Evolutionary conservation across 2,113 vertebrate species (phyloP).

Genomic region (Mesoclemmys tuberculata): DNA sequence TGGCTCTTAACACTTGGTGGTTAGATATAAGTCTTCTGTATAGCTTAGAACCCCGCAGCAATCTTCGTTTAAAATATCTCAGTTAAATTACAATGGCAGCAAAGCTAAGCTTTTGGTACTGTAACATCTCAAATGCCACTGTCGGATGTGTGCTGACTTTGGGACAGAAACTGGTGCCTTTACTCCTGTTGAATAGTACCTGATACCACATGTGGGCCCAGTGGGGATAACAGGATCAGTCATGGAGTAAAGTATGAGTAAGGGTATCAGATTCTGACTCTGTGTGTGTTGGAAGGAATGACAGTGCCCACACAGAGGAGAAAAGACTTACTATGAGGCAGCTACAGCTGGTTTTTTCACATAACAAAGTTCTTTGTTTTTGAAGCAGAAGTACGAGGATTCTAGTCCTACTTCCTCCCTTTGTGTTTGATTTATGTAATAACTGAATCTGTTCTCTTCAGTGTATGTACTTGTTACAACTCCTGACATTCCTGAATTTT

Average conservation of each 20-base stretch:
- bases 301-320: background rate
- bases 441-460: background rate
- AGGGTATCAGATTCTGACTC: background rate
- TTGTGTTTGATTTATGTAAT: background rate
- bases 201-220: background rate
- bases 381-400: background rate
- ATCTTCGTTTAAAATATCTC: background rate
- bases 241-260: background rate
- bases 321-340: slow-evolving; percentile 8
- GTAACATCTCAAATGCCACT: background rate
- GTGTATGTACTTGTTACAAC: background rate
- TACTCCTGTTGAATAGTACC: background rate
- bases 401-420: background rate
- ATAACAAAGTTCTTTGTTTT: background rate
- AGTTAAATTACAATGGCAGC: background rate
- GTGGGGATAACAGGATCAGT: background rate
- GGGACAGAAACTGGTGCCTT: background rate
- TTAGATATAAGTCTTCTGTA: background rate
- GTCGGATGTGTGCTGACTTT: background rate
- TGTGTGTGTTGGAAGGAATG: background rate
- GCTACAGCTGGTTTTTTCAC: background rate
- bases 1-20: background rate
- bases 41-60: background rate
- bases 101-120: background rate
- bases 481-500: slow-evolving; percentile 15